Percentiles rank a stretch among this genome's conserved stretches.
These are phyloP conservation scores for Hyperopisus bebe DNA, from an alignment of 2,113 vertebrate genomes.

Conservation along the genomic window DNA sequence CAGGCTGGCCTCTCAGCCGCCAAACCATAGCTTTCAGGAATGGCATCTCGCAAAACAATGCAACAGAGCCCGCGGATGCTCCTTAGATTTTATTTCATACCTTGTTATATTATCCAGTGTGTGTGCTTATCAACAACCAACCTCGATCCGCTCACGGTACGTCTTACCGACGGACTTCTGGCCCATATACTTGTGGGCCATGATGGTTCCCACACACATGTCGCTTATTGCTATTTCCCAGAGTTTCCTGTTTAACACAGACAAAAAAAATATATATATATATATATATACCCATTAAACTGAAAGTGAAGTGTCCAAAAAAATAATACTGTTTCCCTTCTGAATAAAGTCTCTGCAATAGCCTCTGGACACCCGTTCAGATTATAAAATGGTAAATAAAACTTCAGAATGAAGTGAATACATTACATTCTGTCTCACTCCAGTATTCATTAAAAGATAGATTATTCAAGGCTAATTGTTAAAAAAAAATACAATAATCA, in stretches of 20 bases:
- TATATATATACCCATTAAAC: slow-evolving; percentile 50
- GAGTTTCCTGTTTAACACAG: slow-evolving; percentile 50
- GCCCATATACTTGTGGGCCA: slow-evolving; percentile 18
- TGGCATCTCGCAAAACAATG: background rate
- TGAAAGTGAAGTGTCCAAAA: slow-evolving; percentile 51
- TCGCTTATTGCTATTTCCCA: slow-evolving; percentile 60
- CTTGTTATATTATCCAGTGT: slow-evolving; percentile 55
- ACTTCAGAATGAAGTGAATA: slow-evolving; percentile 42
- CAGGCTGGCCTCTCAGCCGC: background rate
- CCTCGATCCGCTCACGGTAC: slow-evolving; percentile 33
- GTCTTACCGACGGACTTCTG: slow-evolving; percentile 21
- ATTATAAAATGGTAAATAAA: slow-evolving; percentile 36
- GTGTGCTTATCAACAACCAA: slow-evolving; percentile 62
- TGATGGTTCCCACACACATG: slow-evolving; percentile 40
- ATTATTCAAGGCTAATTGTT: slow-evolving; percentile 42
- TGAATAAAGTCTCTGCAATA: slow-evolving; percentile 40
- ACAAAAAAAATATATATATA: slow-evolving; percentile 52
- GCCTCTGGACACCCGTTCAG: slow-evolving; percentile 38
- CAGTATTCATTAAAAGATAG: slow-evolving; percentile 32
- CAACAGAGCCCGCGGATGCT: slow-evolving; percentile 28
- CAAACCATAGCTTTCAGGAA: background rate
- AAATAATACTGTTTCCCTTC: slow-evolving; percentile 31
- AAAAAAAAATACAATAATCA: slow-evolving; percentile 20
- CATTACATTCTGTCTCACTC: slow-evolving; percentile 36
- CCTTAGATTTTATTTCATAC: slow-evolving; percentile 60